Evolutionary conservation across 53 echinoderm and acorn worm genomes (phyloP).

Genomic region (Echinarachnius parma): DNA sequence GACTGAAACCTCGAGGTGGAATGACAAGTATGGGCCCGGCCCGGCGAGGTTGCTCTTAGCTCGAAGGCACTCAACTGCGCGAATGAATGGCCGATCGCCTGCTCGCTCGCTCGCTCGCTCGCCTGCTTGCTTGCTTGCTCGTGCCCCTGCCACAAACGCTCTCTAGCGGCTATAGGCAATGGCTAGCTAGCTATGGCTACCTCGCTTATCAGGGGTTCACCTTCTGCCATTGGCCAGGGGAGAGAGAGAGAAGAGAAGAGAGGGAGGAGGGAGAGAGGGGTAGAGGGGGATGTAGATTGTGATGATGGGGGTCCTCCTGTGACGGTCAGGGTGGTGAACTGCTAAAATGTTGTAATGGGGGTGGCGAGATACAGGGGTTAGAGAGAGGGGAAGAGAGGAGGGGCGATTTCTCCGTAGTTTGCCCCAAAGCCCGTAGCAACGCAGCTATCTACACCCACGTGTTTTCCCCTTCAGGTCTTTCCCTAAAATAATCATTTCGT

Average conservation of each 20-base stretch:
- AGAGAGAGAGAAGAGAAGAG: slow-evolving; percentile 3
- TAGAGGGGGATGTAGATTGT: slow-evolving; percentile 6
- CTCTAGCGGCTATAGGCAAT: too few relatives aligned
- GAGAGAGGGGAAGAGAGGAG: slow-evolving; percentile 21
- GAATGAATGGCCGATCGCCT: too few relatives aligned
- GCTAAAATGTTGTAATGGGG: not conserved
- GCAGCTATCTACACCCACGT: too few relatives aligned
- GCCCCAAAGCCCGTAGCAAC: slow-evolving; percentile 6
- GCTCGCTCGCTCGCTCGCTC: too few relatives aligned
- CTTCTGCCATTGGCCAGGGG: slow-evolving; percentile 40
- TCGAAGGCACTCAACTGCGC: too few relatives aligned
- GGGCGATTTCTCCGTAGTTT: slow-evolving; percentile 1
- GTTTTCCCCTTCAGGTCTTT: too few relatives aligned
- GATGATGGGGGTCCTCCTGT: slow-evolving; percentile 5
- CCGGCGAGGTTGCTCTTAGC: too few relatives aligned
- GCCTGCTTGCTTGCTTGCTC: too few relatives aligned
- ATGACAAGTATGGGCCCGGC: slow-evolving; percentile 4
- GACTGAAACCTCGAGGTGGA: slow-evolving; percentile 13
- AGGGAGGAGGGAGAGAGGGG: slow-evolving; percentile 4
- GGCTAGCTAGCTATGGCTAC: too few relatives aligned
- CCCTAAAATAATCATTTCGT: too few relatives aligned
- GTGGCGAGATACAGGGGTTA: slow-evolving; percentile 20
- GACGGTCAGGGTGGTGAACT: slow-evolving; percentile 36
- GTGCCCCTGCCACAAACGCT: too few relatives aligned
- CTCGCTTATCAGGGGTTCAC: slow-evolving; percentile 21